Base-by-base conservation (phyloP, 2,797 vertebrate genomes). In the Mus caroli region DNA sequence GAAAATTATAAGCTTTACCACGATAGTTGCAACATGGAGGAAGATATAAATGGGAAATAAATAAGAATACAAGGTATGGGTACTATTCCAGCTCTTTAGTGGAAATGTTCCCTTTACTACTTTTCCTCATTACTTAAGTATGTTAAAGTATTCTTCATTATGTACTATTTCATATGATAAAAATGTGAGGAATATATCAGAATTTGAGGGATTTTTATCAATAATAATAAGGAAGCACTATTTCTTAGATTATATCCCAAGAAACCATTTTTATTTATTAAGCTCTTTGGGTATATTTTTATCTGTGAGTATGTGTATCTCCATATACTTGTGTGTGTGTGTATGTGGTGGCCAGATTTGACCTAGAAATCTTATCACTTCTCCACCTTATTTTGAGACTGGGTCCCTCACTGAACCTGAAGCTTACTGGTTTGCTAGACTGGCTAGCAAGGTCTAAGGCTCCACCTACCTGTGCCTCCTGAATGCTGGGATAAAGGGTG, bases 141-240 rank as follows among this genome's bases (percentile, higher is more conserved):
- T 80, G 52, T 80, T 80, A 13, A 56, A 56, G 34, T 24, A 34
- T 19, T 52, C 24, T 46, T 52, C 28, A 78, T 78, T 52, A 78
- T 52, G 52, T 77, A 75, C 43, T 67, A 88, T 54, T 73, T 79
- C 17, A 54, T 93, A n/a, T 31, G 73, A 46, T 95, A 90, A 93
- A 87, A 90, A n/a, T 89, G 26, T 46, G 20, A 84, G 34, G 22
- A 87, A 31, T 89, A 24, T 12, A 60, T 88, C 50, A 56, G n/a
- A 95, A 80, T 50, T 90, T 88, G 92, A 52, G 31, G 34, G 79
- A 3, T 86, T 31, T 26, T 86, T 83, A 95, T 58, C 26, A 83
- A 24, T 90, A 43, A 50, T 64, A 91, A 83, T 31, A 67, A 34
- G 80, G 17, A 69, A 93, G 71, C 10, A 87, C 19, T 94, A 17